Base-by-base conservation (phyloP, 2,113 vertebrate species). In the Neodontobutis hainanensis region DNA sequence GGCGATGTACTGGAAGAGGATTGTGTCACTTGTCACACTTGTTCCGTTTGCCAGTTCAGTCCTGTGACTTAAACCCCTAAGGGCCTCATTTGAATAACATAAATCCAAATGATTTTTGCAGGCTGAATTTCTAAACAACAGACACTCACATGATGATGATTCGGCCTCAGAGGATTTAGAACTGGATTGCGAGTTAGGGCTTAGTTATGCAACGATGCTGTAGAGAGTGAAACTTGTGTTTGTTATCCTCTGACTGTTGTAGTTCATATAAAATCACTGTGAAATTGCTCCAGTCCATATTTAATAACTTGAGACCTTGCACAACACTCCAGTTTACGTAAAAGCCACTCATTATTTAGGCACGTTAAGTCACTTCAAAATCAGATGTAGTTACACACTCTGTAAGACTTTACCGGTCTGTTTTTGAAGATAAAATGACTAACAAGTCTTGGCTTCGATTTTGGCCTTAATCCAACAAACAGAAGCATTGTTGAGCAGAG, bases 201-300 rank as follows among this genome's bases (percentile, higher is more conserved):
- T 36, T 15, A 59, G 36, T 69, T 65, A 46, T 71, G 12, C 49
- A 70, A 65, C 51, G 72, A 62, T 58, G 63, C 47, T 61, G 19
- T 40, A 32, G 32, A 78, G 73, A 70, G 62, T 70, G 81, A 81
- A 69, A 73, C 75, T 71, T 78, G 5, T 61, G 57, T 70, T 77
- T 77, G 49, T 45, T 43, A 53, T 68, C 59, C 4, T 68, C 27
- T 65, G 46, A 11, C 56, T 69, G 46, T 71, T 40, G 27, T 51
- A 57, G 62, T 70, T 73, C 35, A 69, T 73, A 66, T 74, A 60
- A 84, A 80, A 82, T 82, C 65, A 66, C 70, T 65, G 52, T 65
- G 11, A 65, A 73, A 80, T 82, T 40, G 68, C 70, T 56, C 82
- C 60, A 77, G 8, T 72, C 61, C 35, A 7, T 10, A 12, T 58